Evolutionary conservation across 1,140 invertebrate genomes (phyloP), one percentile per base, ranked within the genome.

Genomic region (Bombus sibiricus): DNA sequence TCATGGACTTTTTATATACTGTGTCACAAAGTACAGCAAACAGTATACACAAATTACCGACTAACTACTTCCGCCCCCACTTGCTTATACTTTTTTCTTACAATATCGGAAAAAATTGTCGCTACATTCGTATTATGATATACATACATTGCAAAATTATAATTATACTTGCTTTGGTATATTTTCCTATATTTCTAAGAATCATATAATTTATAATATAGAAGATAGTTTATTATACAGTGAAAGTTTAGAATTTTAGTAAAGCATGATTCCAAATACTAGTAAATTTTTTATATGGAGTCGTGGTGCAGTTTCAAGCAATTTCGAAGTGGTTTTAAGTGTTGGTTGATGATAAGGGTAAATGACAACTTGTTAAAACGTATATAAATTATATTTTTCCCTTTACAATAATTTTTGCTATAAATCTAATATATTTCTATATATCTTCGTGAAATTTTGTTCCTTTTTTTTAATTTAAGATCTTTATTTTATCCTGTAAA

Each of bases 1-100:
- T 72, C 73, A 69, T 80, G 71, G 68, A 71, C 73, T 81, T 83
- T 87, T 86, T 77, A 53, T 39, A 74, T 81, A 83, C 66, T 64
- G 53, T 80, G 57, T 90, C 66, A 86, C 81, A 43, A 81, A 87
- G 73, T 83, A 79, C 80, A 83, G 76, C 80, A 83, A 88, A 86
- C 59, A 79, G 78, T 81, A 78, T 85, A 90, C 79, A 88, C 71
- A 81, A 91, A 87, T 90, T 81, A 89, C 66, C 69, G 81, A 87
- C 39, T 66, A 59, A 74, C 57, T 71, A 83, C 88, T 90, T 90
- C 86, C 86, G 86, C 74, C 81, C 86, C 74, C 89, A 85, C 86
- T 90, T 87, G 68, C 81, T 85, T 68, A 69, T 82, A 76, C 57
- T 81, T 81, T 81, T 83, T 84, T 75, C n/a, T 37, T 71, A 75